Conservation (phyloP, 2,888 invertebrate species). For the Drosophila nr. perissopoda region DNA sequence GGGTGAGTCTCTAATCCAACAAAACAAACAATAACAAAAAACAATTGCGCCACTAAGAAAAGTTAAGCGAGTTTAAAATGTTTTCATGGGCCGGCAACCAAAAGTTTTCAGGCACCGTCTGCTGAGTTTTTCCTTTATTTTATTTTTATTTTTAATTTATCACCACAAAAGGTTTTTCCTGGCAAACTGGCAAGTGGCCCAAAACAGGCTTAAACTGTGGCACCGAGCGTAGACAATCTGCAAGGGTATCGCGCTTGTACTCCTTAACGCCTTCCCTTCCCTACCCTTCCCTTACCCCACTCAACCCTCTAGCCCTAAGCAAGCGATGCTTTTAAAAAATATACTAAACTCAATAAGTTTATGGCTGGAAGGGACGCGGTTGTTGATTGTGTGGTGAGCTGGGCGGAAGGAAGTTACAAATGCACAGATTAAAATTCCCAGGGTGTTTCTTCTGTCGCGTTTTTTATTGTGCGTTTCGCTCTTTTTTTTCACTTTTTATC, state of each 20-base stretch:
- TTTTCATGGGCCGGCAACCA: conserved; percentile 54
- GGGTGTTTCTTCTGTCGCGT: conserved; percentile 53
- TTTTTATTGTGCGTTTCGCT: conserved; percentile 45
- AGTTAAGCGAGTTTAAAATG: conserved; percentile 70
- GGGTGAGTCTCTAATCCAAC: conserved; percentile 89
- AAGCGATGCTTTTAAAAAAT: conserved; percentile 61
- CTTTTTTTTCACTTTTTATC: background rate
- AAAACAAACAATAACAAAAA: conserved; percentile 21
- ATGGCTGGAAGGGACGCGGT: conserved; percentile 36
- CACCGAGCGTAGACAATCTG: conserved; percentile 47
- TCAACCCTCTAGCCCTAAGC: conserved; percentile 27
- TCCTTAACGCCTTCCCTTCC: conserved; percentile 4
- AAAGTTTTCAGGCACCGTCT: conserved; percentile 68
- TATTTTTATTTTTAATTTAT: background rate
- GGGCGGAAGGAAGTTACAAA: conserved; percentile 70
- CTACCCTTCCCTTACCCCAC: background rate
- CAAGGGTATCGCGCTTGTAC: conserved; percentile 32
- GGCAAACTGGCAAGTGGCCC: conserved; percentile 41
- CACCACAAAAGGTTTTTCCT: conserved; percentile 57
- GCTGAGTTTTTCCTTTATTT: conserved; percentile 54
- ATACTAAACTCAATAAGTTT: conserved; percentile 69
- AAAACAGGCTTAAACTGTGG: conserved; percentile 24
- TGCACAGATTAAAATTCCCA: conserved; percentile 69
- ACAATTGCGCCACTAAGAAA: conserved; percentile 51
- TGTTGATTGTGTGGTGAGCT: conserved; percentile 48